Evolutionary conservation across 2,797 vertebrate species (phyloP).

Genomic region (Synaphobranchus kaupii): DNA sequence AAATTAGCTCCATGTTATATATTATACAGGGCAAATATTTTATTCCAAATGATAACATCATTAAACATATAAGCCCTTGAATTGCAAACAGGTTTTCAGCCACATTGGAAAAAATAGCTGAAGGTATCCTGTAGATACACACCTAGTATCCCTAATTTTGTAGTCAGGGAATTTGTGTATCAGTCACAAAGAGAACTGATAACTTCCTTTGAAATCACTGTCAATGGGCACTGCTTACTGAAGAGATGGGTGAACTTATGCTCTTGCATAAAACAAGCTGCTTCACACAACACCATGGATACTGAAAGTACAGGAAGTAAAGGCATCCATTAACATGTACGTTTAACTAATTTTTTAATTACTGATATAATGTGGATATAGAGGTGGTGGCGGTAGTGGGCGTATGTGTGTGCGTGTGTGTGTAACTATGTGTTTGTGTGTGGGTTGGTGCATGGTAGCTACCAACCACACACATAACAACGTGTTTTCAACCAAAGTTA

Average conservation of each 20-base stretch:
- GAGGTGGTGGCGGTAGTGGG: not conserved
- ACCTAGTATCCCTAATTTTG: not conserved
- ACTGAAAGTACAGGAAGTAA: not conserved
- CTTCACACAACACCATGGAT: not conserved
- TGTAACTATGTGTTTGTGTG: not conserved
- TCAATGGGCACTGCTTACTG: not conserved
- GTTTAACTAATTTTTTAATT: not conserved
- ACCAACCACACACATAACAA: not conserved
- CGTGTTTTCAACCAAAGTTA: not conserved
- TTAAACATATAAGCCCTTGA: too few relatives aligned
- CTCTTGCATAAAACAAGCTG: not conserved
- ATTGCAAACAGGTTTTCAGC: too few relatives aligned
- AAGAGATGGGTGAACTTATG: not conserved
- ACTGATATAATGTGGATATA: not conserved
- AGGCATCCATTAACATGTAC: not conserved
- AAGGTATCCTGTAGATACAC: too few relatives aligned
- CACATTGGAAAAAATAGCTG: too few relatives aligned
- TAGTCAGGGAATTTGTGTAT: constrained; percentile 11
- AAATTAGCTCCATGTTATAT: too few relatives aligned
- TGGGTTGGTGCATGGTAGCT: not conserved
- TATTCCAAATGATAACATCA: too few relatives aligned
- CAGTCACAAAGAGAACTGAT: not conserved
- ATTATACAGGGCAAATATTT: too few relatives aligned
- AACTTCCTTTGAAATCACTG: not conserved
- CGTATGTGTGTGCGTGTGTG: not conserved